Percentiles rank a stretch among this genome's conserved stretches.
phyloP scores from a whole-genome alignment of 2,797 vertebrate genomes.

The Luscinia luscinia region DNA sequence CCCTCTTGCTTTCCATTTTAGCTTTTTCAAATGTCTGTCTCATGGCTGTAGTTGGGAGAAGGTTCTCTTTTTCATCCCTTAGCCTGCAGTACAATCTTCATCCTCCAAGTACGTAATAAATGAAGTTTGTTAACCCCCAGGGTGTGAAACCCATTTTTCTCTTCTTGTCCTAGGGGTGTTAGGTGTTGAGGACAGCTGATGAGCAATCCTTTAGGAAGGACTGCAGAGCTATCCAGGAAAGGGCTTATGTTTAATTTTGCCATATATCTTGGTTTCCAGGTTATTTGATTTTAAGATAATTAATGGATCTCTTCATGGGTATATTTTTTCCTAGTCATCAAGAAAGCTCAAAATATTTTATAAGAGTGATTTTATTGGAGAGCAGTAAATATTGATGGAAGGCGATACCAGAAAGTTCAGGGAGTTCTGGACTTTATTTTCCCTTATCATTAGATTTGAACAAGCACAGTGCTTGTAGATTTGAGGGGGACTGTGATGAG shows the following conservation, averaged over 20 bases:
- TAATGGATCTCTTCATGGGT: slow-evolving; percentile 23
- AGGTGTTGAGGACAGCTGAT: background rate
- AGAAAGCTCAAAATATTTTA: slow-evolving; percentile 52
- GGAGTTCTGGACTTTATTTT: background rate
- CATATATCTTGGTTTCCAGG: slow-evolving; percentile 1
- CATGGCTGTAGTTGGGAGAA: background rate
- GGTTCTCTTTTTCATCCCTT: background rate
- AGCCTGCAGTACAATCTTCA: background rate
- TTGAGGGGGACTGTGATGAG: background rate
- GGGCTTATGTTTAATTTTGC: slow-evolving; percentile 38
- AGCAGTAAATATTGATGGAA: slow-evolving; percentile 25
- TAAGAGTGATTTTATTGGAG: slow-evolving; percentile 32
- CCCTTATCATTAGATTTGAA: background rate
- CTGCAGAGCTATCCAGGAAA: background rate
- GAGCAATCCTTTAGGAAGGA: background rate
- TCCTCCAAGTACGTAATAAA: slow-evolving; percentile 10
- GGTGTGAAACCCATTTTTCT: slow-evolving; percentile 39
- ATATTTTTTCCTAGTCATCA: slow-evolving; percentile 47
- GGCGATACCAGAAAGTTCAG: background rate
- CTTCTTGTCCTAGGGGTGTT: background rate
- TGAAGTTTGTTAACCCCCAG: slow-evolving; percentile 54
- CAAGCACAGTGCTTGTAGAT: background rate
- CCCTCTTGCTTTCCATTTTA: slow-evolving; percentile 18
- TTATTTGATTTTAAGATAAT: slow-evolving; percentile 59
- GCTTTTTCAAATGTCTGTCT: background rate